phyloP scores from a whole-genome alignment of 2,113 vertebrate species.

The Solea solea region DNA sequence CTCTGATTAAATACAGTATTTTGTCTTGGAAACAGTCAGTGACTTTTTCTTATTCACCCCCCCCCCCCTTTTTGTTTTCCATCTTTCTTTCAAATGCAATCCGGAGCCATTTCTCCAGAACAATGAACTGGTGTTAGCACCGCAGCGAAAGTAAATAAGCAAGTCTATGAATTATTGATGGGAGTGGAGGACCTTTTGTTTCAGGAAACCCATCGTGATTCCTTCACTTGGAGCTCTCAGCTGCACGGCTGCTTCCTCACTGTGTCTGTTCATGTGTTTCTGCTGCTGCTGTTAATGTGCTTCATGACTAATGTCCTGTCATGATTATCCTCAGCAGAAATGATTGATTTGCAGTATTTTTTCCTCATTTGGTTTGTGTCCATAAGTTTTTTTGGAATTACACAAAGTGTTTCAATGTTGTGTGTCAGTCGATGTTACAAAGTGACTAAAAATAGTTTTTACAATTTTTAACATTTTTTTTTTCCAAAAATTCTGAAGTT shows the following conservation, averaged over 20 bases:
- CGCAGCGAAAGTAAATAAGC: slow-evolving; percentile 70
- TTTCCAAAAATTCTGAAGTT: too few relatives aligned
- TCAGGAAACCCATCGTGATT: slow-evolving; percentile 56
- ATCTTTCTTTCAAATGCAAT: slow-evolving; percentile 32
- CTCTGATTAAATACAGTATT: slow-evolving; percentile 54
- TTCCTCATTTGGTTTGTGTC: too few relatives aligned
- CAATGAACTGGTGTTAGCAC: slow-evolving; percentile 58
- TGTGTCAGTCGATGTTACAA: too few relatives aligned
- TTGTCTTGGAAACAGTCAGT: slow-evolving; percentile 44
- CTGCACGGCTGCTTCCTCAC: slow-evolving; percentile 29
- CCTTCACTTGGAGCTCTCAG: slow-evolving; percentile 52
- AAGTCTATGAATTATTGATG: slow-evolving; percentile 74
- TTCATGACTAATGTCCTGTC: slow-evolving; percentile 2
- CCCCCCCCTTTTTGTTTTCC: slow-evolving; percentile 15
- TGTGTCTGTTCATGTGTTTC: slow-evolving; percentile 22
- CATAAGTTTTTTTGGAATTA: too few relatives aligned
- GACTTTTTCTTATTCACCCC: slow-evolving; percentile 44
- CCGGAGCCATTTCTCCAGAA: slow-evolving; percentile 45
- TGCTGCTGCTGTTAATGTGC: slow-evolving; percentile 24
- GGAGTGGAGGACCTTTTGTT: slow-evolving; percentile 43
- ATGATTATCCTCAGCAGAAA: too few relatives aligned
- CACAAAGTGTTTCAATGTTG: too few relatives aligned
- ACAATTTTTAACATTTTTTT: too few relatives aligned
- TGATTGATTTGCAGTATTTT: too few relatives aligned
- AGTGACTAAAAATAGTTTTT: too few relatives aligned